Evolutionary conservation across 2,113 vertebrate species (phyloP), one percentile per base, ranked within the genome.

Genomic region (Picathartes gymnocephalus): DNA sequence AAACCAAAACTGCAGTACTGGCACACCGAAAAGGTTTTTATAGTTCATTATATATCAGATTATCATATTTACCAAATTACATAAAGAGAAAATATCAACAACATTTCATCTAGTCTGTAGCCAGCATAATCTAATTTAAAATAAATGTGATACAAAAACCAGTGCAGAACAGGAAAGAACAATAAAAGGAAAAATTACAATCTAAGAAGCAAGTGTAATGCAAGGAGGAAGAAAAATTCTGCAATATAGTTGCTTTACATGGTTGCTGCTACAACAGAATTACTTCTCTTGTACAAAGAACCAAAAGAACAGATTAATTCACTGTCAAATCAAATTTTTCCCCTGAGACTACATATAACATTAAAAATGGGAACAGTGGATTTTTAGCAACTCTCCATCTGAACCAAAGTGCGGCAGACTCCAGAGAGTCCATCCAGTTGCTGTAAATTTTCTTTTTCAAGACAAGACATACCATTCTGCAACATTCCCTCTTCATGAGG

Each of bases 221-320:
- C 42, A 80, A 86, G 62, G 73, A 74, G 37, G 25, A 92, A 86
- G 42, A 71, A 58, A 83, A 86, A 78, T 60, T 31, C 27, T 66
- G 51, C 56, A 73, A 8, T 80, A 28, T 28, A 35, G 53, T 48
- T 91, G 54, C 27, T 80, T 77, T 80, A 54, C 37, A 14, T 53
- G 37, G 35, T 70, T 70, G 11, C 30, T 92, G n/a, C 88, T 93
- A 33, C 64, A 51, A 39, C 39, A 70, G 51, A 93, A 66, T 85
- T 80, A n/a, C 47, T 88, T 83, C 19, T 85, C 7, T 30, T 82
- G 18, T 69, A 78, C 72, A 64, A 79, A 86, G 44, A 82, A 69
- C 54, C 62, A 68, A 39, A 93, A 90, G 74, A 93, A 77, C 39
- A n/a, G 68, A 93, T 94, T 88, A 86, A 92, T 93, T 92, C 82